Evolutionary conservation across 1,140 invertebrate genomes (phyloP), one percentile per base, ranked within the genome.

Genomic region (Orchesella cincta): DNA sequence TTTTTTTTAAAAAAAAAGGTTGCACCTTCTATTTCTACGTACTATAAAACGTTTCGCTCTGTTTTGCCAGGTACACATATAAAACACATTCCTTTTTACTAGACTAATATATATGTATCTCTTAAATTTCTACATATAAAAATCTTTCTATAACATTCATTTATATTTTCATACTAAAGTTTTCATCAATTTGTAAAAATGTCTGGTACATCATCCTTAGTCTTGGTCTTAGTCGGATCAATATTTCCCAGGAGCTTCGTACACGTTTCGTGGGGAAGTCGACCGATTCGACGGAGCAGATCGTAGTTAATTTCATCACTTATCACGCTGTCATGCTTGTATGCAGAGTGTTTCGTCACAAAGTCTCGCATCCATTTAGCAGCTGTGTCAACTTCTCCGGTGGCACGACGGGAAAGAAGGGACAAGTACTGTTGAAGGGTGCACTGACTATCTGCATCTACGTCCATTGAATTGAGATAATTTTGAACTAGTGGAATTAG

Each of bases 321-420:
- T 1, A 99, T 93, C 57, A 92, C 88, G 0, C 97, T 97, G 86
- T 99, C 97, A 84, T 94, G 87, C 81, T 92, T 93, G 87, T 99
- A 99, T 70, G 93, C 90, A 0, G 94, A 91, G 88, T 99, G 98
- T 1, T 88, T 88, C 33, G 89, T 88, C 73, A 99, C 93, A 88
- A 98, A 97, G 76, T 94, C 89, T 29, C 98, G 88, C 80, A 99
- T 92, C 95, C 96, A 99, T 33, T 91, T 88, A 51, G 95, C 95
- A 80, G 94, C 94, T 52, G 96, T 98, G 81, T 90, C 86, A 20
- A 94, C 88, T 83, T 93, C 91, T 79, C 96, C 95, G 80, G 93
- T 92, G 12, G 97, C 96, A 82, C 96, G 88, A 79, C 91, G 89
- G 84, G 95, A 91, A 84, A 99, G 99, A 54, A 99, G 90, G 84